These are phyloP conservation scores for Etheostoma spectabile DNA, from an alignment of 2,113 vertebrate species.

Conservation along the genomic window DNA sequence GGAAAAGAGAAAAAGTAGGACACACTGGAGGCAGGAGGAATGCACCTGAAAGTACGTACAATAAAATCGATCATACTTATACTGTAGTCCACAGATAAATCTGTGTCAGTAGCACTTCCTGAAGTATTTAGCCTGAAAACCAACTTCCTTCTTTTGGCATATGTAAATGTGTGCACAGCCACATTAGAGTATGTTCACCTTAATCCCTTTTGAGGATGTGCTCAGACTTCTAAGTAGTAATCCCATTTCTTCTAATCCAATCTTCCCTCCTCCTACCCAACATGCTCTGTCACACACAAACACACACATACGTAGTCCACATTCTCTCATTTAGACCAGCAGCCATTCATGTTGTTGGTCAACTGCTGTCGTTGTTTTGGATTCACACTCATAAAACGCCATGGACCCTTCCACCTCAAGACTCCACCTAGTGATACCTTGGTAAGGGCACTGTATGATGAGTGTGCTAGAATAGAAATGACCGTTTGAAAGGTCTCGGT, in stretches of 20 bases:
- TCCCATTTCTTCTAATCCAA: slow-evolving; percentile 85
- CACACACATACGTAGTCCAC: slow-evolving; percentile 31
- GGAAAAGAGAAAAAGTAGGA: neutral
- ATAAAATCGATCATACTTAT: neutral
- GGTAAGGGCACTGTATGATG: slow-evolving; percentile 81
- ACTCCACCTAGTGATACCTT: slow-evolving; percentile 86
- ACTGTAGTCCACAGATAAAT: neutral
- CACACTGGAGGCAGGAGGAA: neutral
- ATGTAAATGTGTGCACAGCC: slow-evolving; percentile 6
- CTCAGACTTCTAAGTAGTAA: slow-evolving; percentile 76
- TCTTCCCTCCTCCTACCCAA: slow-evolving; percentile 49
- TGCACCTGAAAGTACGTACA: neutral
- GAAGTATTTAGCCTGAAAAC: neutral
- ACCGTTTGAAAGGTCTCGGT: neutral
- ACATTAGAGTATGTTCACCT: slow-evolving; percentile 33
- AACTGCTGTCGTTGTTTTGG: slow-evolving; percentile 85
- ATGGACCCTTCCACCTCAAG: slow-evolving; percentile 86
- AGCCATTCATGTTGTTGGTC: slow-evolving; percentile 85
- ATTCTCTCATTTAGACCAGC: slow-evolving; percentile 57
- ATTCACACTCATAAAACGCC: slow-evolving; percentile 80
- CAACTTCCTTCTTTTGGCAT: neutral
- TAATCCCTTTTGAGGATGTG: slow-evolving; percentile 71
- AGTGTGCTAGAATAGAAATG: neutral
- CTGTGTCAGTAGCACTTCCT: neutral
- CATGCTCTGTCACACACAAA: slow-evolving; percentile 38